Conservation (phyloP, 1,140 invertebrate species). For the Ips typographus region DNA sequence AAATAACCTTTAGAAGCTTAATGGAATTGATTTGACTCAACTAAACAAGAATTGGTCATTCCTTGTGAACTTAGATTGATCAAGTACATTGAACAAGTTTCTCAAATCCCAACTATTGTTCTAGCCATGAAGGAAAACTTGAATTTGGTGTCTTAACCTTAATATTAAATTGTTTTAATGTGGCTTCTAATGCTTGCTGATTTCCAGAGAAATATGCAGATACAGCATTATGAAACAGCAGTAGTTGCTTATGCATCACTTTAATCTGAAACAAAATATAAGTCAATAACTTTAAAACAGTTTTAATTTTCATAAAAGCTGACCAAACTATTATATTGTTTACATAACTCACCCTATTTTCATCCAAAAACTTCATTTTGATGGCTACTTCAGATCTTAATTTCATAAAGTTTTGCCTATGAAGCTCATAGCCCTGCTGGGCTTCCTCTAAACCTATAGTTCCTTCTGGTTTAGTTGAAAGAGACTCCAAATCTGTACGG, state of each 20-base stretch:
- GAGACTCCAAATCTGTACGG: conserved; percentile 84
- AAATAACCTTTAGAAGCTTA: too few species aligned
- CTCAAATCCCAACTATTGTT: conserved; percentile 58
- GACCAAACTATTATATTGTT: not conserved
- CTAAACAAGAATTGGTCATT: too few species aligned
- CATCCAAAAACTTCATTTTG: conserved; percentile 94
- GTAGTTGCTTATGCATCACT: conserved; percentile 96
- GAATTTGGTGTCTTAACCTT: conserved; percentile 77
- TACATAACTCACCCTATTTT: conserved; percentile 78
- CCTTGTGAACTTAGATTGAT: conserved; percentile 1
- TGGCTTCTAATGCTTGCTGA: conserved; percentile 87
- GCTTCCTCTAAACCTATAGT: conserved; percentile 72
- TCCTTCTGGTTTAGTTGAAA: conserved; percentile 65
- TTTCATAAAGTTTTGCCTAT: conserved; percentile 89
- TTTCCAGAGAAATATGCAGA: conserved; percentile 97
- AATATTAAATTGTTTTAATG: conserved; percentile 95
- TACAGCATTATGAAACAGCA: conserved; percentile 94
- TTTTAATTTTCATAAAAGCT: not conserved
- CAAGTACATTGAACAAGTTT: not conserved
- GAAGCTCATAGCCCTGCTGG: conserved; percentile 77
- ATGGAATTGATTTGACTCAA: too few species aligned
- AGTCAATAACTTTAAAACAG: conserved; percentile 1
- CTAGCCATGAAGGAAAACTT: conserved; percentile 73
- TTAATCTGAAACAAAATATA: conserved; percentile 73
- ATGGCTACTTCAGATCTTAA: conserved; percentile 89